phyloP scores from a whole-genome alignment of 2,113 vertebrate species.

The Morone chrysops region DNA sequence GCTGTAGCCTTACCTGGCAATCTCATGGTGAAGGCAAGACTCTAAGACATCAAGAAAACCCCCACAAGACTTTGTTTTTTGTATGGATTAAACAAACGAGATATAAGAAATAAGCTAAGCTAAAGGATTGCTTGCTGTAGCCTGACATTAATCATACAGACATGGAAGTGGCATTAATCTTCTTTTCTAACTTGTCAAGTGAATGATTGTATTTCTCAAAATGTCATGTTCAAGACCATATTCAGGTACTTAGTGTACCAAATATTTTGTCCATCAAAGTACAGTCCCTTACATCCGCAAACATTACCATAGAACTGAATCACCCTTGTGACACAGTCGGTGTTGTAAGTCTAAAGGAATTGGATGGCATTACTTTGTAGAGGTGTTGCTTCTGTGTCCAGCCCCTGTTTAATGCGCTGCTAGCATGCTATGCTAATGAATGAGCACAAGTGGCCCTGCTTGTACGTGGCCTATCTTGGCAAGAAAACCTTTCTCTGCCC shows the following conservation, averaged over 20 bases:
- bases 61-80: too few relatives aligned
- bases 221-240: not conserved
- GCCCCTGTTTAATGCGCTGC: conserved; percentile 24
- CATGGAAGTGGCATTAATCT: not conserved
- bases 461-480: conserved; percentile 43
- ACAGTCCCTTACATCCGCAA: not conserved
- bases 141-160: not conserved
- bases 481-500: conserved; percentile 44
- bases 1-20: not conserved
- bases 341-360: not conserved
- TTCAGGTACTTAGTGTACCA: not conserved
- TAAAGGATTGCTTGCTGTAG: fast-evolving
- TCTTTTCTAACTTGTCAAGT: not conserved
- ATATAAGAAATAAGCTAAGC: not conserved
- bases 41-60: not conserved
- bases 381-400: conserved; percentile 49
- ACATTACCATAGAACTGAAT: conserved; percentile 16
- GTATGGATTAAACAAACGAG: too few relatives aligned
- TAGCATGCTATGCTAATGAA: conserved; percentile 59
- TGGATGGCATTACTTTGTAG: conserved; percentile 24
- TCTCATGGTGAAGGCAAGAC: not conserved
- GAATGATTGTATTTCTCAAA: not conserved
- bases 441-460: conserved; percentile 42
- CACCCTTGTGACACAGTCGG: not conserved
- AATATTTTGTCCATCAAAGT: not conserved